A percentile compares a stretch with the other conserved stretches of the same genome.
These are phyloP conservation scores for Epistrophella euchroma DNA, from an alignment of 2,888 invertebrate genomes.

Conservation along the genomic window DNA sequence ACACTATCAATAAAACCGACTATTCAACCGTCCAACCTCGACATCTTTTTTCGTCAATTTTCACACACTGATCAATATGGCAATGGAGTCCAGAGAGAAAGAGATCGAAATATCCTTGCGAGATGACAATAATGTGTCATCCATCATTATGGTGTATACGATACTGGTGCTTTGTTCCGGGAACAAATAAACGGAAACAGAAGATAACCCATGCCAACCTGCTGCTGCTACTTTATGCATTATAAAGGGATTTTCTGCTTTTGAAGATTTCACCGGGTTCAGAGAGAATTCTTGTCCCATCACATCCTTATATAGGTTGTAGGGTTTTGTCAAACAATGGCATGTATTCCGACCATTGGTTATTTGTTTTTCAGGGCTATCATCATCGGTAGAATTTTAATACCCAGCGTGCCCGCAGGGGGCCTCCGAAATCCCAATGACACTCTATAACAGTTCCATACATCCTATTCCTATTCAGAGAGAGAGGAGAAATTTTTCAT, in stretches of 20 bases:
- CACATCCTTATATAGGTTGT: slow-evolving; percentile 39
- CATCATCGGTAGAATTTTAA: slow-evolving; percentile 69
- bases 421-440: slow-evolving; percentile 48
- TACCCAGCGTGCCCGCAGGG: slow-evolving; percentile 64
- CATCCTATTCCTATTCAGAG: too few species aligned
- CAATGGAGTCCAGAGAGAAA: slow-evolving; percentile 1
- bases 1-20: slow-evolving; percentile 56
- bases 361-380: slow-evolving; percentile 70
- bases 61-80: slow-evolving; percentile 69
- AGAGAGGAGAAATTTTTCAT: slow-evolving; percentile 49
- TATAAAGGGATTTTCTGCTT: slow-evolving; percentile 24
- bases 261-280: slow-evolving; percentile 25
- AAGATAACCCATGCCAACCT: slow-evolving; percentile 56
- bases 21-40: slow-evolving; percentile 22
- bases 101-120: slow-evolving; percentile 25
- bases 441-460: slow-evolving; percentile 32
- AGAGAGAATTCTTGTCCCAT: neutral
- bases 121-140: slow-evolving; percentile 70
- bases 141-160: slow-evolving; percentile 53
- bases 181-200: slow-evolving; percentile 72
- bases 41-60: slow-evolving; percentile 33
- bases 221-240: slow-evolving; percentile 15
- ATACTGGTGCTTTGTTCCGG: slow-evolving; percentile 43
- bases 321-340: slow-evolving; percentile 46
- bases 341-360: slow-evolving; percentile 49